Conservation (phyloP, 1,140 invertebrate genomes). For the Sitobion miscanthi region DNA sequence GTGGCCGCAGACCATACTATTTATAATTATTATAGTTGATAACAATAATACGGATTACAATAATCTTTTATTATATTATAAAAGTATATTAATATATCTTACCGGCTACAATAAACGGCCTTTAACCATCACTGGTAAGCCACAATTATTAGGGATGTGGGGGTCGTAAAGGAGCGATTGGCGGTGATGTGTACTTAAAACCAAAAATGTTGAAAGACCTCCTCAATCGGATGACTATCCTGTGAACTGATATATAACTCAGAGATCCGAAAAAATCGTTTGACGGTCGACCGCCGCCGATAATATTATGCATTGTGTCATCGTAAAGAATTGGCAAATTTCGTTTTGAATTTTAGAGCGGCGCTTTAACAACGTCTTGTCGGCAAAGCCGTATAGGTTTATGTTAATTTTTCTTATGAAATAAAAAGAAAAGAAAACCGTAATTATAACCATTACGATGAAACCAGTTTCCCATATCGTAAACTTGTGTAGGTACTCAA, state of each 20-base stretch:
- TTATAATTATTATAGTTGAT: not conserved
- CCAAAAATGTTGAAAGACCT: too few relatives aligned
- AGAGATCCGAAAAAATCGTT: not conserved
- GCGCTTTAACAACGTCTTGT: not conserved
- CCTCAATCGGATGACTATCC: too few relatives aligned
- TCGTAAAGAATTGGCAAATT: not conserved
- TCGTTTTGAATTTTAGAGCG: not conserved
- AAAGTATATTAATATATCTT: too few relatives aligned
- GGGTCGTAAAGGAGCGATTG: too few relatives aligned
- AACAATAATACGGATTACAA: not conserved
- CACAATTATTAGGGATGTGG: too few relatives aligned
- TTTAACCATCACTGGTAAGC: not conserved
- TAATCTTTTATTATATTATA: not conserved
- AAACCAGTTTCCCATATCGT: not conserved
- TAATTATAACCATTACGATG: not conserved
- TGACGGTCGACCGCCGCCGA: too few relatives aligned
- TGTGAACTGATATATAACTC: not conserved
- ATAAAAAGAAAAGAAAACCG: not conserved
- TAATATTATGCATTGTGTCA: not conserved
- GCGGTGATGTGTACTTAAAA: too few relatives aligned
- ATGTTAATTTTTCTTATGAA: not conserved
- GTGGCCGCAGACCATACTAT: not conserved
- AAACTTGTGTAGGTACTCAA: not conserved
- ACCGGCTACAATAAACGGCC: not conserved
- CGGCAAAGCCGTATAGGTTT: not conserved